phyloP scores from a whole-genome alignment of 2,113 vertebrate genomes.

The Lophura nycthemera region DNA sequence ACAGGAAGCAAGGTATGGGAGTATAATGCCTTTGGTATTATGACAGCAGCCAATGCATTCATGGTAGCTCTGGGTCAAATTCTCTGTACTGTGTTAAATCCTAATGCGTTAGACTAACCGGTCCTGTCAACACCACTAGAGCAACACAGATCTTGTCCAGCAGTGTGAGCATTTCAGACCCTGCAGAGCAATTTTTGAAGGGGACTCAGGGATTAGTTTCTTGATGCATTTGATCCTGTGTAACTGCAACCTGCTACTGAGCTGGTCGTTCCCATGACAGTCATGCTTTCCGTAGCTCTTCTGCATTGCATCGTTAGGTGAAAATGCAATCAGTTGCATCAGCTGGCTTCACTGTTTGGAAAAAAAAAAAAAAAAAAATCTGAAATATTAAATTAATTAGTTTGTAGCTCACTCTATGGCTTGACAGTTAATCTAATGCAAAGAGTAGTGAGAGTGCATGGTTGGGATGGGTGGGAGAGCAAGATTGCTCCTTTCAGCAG shows the following conservation, averaged over 20 bases:
- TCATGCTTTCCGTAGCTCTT: background rate
- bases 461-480: background rate
- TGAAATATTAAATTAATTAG: background rate
- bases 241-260: background rate
- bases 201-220: background rate
- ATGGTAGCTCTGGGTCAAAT: background rate
- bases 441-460: background rate
- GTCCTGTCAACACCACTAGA: background rate
- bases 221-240: background rate
- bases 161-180: background rate
- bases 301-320: background rate
- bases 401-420: background rate
- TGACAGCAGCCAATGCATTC: background rate
- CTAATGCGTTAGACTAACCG: background rate
- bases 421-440: background rate
- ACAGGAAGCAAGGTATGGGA: constrained; percentile 93
- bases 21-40: background rate
- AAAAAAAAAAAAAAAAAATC: constrained; percentile 12
- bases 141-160: background rate
- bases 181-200: background rate
- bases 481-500: background rate
- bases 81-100: background rate
- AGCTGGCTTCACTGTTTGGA: background rate
- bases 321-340: background rate
- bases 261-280: background rate